Conservation (phyloP, 2,888 invertebrate species). For the Maniola hyperantus region DNA sequence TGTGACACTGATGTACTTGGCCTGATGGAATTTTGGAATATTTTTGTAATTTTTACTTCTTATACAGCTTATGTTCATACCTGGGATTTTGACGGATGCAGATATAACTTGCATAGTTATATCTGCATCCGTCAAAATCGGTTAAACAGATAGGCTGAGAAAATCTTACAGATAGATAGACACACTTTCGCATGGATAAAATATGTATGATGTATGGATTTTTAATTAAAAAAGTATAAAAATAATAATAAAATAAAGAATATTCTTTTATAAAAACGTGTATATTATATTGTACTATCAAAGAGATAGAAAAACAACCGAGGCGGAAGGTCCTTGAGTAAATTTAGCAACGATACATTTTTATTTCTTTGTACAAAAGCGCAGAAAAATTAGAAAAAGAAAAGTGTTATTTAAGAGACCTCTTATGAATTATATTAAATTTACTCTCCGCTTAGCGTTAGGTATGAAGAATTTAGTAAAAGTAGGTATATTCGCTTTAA, state of each 20-base stretch:
- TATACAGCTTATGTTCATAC: too few species aligned
- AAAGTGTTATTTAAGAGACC: slow-evolving; percentile 1
- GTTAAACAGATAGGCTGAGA: too few species aligned
- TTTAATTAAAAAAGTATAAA: too few species aligned
- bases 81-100: too few species aligned
- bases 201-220: too few species aligned
- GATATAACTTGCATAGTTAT: too few species aligned
- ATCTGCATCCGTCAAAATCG: too few species aligned
- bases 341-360: background rate
- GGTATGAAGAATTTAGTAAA: slow-evolving; percentile 15
- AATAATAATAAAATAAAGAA: background rate
- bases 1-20: too few species aligned
- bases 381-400: background rate
- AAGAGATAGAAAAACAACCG: slow-evolving; percentile 9
- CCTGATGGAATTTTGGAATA: too few species aligned
- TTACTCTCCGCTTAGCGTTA: background rate
- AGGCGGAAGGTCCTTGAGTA: background rate
- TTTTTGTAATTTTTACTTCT: too few species aligned
- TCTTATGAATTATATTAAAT: slow-evolving; percentile 8
- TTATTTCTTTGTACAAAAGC: slow-evolving; percentile 1
- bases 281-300: background rate
- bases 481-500: slow-evolving; percentile 6
- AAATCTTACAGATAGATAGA: too few species aligned
- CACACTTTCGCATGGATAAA: too few species aligned
- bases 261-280: background rate